These are phyloP conservation scores for Microctenopoma lineatum DNA, from an alignment of 2,797 vertebrate species.

Conservation along the genomic window DNA sequence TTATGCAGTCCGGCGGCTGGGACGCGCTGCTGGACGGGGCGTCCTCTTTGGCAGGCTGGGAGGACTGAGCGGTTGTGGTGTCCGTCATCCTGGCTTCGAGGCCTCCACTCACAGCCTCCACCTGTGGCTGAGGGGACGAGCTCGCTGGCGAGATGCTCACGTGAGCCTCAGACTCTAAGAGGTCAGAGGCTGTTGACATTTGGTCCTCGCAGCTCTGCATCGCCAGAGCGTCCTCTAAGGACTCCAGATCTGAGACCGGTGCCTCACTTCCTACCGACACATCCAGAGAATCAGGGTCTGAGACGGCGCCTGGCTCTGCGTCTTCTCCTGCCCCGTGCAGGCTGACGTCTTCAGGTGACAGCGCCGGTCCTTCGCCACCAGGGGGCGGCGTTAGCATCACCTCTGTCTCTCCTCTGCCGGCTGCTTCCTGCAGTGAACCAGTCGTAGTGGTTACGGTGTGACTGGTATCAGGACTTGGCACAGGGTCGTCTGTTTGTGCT, in stretches of 20 bases:
- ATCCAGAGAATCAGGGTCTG: constrained; percentile 32
- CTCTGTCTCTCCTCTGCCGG: constrained; percentile 12
- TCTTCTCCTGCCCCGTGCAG: neutral
- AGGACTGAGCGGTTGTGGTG: neutral
- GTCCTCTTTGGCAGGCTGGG: neutral
- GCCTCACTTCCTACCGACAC: constrained; percentile 44
- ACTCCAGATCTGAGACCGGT: constrained; percentile 32
- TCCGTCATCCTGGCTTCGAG: neutral
- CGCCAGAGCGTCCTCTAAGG: constrained; percentile 17
- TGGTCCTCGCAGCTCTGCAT: constrained; percentile 27
- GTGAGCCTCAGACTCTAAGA: constrained; percentile 11
- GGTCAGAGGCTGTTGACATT: constrained; percentile 42
- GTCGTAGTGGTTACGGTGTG: constrained; percentile 14
- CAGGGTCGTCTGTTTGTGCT: constrained; percentile 17
- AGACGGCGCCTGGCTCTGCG: neutral
- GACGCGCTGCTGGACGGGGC: neutral
- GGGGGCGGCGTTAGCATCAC: constrained; percentile 32
- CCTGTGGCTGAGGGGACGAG: constrained; percentile 3
- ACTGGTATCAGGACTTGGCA: neutral
- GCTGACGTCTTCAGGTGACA: neutral
- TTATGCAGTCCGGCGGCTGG: constrained; percentile 67
- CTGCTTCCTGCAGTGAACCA: neutral
- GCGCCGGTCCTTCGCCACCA: constrained; percentile 37
- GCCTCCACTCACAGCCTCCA: neutral
- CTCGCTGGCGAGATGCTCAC: constrained; percentile 1